These are phyloP conservation scores for Mycetomoellerius zeteki DNA, from an alignment of 1,140 invertebrate species.

Conservation along the genomic window DNA sequence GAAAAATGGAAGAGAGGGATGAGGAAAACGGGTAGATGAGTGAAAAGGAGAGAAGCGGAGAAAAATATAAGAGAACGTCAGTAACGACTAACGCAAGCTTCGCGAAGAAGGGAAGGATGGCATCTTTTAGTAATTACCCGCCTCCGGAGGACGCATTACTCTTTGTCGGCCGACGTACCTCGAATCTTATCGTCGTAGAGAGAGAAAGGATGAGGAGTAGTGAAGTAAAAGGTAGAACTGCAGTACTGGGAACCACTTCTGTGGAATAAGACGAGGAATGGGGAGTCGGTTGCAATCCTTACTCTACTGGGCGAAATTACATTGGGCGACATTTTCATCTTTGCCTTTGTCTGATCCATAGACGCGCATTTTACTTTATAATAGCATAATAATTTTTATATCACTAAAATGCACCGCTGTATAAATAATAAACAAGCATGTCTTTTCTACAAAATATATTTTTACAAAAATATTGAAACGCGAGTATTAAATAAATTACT, in stretches of 20 bases:
- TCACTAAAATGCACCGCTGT: not conserved
- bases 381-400: not conserved
- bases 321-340: conserved; percentile 58
- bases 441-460: not conserved
- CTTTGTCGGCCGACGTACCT: conserved; percentile 69
- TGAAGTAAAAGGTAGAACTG: conserved; percentile 30
- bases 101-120: conserved; percentile 48
- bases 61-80: conserved; percentile 53
- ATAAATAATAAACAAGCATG: not conserved
- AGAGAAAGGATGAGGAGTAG: conserved; percentile 27
- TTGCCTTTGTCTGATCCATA: not conserved
- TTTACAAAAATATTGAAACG: not conserved
- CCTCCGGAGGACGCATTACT: conserved; percentile 72
- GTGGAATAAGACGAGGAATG: conserved; percentile 27
- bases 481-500: not conserved
- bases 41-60: conserved; percentile 19
- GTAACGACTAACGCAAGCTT: conserved; percentile 53
- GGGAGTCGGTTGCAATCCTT: conserved; percentile 32
- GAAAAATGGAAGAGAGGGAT: not conserved
- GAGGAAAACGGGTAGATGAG: not conserved
- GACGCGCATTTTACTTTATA: not conserved
- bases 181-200: conserved; percentile 63
- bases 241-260: conserved; percentile 45
- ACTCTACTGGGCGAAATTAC: conserved; percentile 39
- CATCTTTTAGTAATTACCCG: conserved; percentile 75